Evolutionary conservation across 2,113 vertebrate species (phyloP).

Genomic region (Oxyura jamaicensis): DNA sequence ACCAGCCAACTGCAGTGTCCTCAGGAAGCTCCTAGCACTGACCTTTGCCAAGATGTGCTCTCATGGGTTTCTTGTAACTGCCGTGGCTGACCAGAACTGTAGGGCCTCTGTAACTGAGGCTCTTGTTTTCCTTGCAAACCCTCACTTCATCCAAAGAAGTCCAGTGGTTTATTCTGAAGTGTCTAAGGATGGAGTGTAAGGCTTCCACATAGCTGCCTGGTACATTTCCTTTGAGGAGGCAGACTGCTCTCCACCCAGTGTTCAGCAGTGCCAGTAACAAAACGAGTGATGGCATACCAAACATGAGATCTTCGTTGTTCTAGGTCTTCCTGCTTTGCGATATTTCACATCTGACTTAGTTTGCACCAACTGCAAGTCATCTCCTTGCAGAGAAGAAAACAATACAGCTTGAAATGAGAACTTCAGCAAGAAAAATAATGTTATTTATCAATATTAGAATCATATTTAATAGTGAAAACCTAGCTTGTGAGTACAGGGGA

Average conservation of each 20-base stretch:
- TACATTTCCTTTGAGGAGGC: slow-evolving; percentile 44
- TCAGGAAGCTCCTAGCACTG: background rate
- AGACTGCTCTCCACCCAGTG: slow-evolving; percentile 27
- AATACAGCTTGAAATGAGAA: background rate
- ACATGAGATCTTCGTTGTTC: slow-evolving; percentile 42
- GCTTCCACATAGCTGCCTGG: slow-evolving; percentile 40
- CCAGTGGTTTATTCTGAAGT: slow-evolving; percentile 47
- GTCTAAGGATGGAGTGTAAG: slow-evolving; percentile 13
- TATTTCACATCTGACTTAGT: slow-evolving; percentile 28
- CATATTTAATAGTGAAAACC: slow-evolving; percentile 29
- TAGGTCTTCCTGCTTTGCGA: background rate
- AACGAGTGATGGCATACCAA: slow-evolving; percentile 47
- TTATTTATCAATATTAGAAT: slow-evolving; percentile 39
- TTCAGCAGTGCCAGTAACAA: slow-evolving; percentile 45
- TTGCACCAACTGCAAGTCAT: slow-evolving; percentile 3
- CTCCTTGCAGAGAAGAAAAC: slow-evolving; percentile 19
- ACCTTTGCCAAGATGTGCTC: background rate
- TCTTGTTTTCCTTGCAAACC: slow-evolving; percentile 32
- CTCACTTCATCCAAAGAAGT: slow-evolving; percentile 10
- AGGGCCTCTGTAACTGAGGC: slow-evolving; percentile 31
- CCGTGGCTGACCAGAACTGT: slow-evolving; percentile 15
- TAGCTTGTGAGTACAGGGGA: slow-evolving; percentile 44
- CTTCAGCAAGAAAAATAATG: background rate
- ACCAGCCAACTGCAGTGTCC: background rate
- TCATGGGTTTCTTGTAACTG: background rate